These are phyloP conservation scores for Apodemia hepburni DNA, from an alignment of 2,888 invertebrate genomes.

Conservation along the genomic window DNA sequence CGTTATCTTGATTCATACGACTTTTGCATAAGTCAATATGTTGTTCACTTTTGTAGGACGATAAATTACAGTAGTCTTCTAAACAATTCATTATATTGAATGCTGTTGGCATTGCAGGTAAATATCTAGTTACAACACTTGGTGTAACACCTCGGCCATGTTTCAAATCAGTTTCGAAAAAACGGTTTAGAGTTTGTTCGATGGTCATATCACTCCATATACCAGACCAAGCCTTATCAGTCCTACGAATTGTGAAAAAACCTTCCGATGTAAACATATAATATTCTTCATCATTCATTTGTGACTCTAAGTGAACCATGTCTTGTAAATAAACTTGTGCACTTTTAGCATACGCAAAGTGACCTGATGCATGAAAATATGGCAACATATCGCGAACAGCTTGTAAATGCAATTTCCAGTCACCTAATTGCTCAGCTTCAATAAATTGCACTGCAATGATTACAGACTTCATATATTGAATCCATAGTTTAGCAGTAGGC, in stretches of 20 bases:
- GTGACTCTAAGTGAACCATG: background rate
- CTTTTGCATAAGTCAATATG: slow-evolving; percentile 1
- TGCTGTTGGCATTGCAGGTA: background rate
- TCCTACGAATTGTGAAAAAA: slow-evolving; percentile 1
- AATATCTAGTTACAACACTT: slow-evolving; percentile 1
- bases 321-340: slow-evolving; percentile 1
- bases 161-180: background rate
- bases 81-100: background rate
- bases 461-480: slow-evolving; percentile 1
- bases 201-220: too few relatives aligned
- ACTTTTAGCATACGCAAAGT: slow-evolving; percentile 1
- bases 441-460: background rate
- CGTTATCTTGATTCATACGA: background rate
- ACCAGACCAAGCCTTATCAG: too few relatives aligned
- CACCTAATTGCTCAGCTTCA: background rate
- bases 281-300: background rate
- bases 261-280: background rate
- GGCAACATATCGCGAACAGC: slow-evolving; percentile 1
- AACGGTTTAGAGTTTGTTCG: too few relatives aligned
- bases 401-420: slow-evolving; percentile 1
- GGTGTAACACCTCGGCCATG: background rate
- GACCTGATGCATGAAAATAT: slow-evolving; percentile 1
- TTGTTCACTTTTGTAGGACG: background rate
- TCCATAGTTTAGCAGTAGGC: slow-evolving; percentile 1
- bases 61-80: background rate